Evolutionary conservation across 2,797 vertebrate genomes (phyloP), one percentile per base, ranked within the genome.

Genomic region (Macropodus opercularis): DNA sequence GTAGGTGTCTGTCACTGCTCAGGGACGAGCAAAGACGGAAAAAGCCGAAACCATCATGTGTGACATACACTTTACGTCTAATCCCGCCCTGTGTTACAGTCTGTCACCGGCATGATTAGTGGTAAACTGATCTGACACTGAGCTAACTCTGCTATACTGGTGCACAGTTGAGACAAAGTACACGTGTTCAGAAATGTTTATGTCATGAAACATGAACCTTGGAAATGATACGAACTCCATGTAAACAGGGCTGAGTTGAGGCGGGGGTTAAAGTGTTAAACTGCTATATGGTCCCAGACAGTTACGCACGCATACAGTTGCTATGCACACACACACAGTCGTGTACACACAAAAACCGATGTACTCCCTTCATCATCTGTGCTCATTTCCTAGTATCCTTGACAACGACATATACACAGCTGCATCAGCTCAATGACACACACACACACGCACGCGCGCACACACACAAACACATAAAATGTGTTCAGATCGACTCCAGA

Each of bases 381-480:
- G 59, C 79, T 85, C 81, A 87, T 89, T 91, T 88, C 83, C 85
- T 84, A 64, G 88, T 89, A 66, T 82, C 89, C 88, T 81, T 88
- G 86, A 87, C 89, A 81, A 92, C 85, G 34, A 73, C 75, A 88
- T 80, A 90, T 65, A 90, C 89, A 90, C 88, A 90, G 90, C 91
- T 92, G 90, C 73, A 73, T 72, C 52, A 79, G 80, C 81, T 89
- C 80, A 81, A 54, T 67, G 58, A 35, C 48, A 61, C 50, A 61
- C 69, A 63, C 41, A 47, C 36, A 62, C 22, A 56, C 71, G 35
- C 48, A 63, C 52, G 60, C 68, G 60, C 44, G 42, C 40, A 62
- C 22, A 56, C 50, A 39, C 53, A 64, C 69, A 63, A 41, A 47
- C 41, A 63, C 23, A 58, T 24, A 53, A 22, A 50, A 44, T 42